Evolutionary conservation across 1,140 invertebrate species (phyloP).

Genomic region (Physella acuta): DNA sequence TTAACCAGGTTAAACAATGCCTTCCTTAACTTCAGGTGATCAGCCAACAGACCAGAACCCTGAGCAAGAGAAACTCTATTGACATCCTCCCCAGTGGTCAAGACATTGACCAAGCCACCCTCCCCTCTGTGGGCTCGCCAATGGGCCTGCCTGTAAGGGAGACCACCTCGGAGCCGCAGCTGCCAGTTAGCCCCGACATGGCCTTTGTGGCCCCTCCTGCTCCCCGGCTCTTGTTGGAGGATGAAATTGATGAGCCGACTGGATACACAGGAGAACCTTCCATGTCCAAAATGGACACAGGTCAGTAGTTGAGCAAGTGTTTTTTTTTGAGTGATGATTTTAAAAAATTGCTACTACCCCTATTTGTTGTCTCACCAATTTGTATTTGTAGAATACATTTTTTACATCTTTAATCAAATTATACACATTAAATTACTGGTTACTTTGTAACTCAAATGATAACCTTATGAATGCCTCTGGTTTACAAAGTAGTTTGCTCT

Average conservation of each 20-base stretch:
- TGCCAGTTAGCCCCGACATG: conserved; percentile 37
- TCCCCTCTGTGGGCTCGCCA: conserved; percentile 9
- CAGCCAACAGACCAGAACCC: conserved; percentile 14
- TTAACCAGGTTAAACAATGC: neutral
- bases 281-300: conserved; percentile 20
- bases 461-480: no score
- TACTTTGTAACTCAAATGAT: no score
- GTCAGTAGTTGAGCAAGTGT: conserved; percentile 1
- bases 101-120: conserved; percentile 19
- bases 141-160: conserved; percentile 37
- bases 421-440: no score
- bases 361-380: no score
- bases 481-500: no score
- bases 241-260: conserved; percentile 23
- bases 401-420: no score
- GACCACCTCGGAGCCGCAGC: conserved; percentile 51
- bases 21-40: conserved; percentile 11
- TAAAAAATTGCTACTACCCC: no score
- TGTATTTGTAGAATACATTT: no score
- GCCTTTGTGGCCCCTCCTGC: conserved; percentile 23
- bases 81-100: conserved; percentile 45
- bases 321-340: no score
- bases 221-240: conserved; percentile 17
- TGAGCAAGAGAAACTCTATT: conserved; percentile 52
- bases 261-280: conserved; percentile 2